These are phyloP conservation scores for Rhinoraja longicauda DNA, from an alignment of 2,797 vertebrate genomes.

Conservation along the genomic window DNA sequence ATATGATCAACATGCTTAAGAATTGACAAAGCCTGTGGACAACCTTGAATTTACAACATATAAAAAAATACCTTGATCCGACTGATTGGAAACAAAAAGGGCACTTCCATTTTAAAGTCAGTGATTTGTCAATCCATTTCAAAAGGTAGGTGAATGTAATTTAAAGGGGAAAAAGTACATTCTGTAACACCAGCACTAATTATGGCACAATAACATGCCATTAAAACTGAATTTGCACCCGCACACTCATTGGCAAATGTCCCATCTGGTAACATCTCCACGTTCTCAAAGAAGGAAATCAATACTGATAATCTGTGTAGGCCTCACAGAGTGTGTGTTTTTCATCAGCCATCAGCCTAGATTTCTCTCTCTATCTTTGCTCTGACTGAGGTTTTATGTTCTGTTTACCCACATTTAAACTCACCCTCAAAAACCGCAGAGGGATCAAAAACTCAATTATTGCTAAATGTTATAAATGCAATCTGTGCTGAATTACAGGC, in stretches of 20 bases:
- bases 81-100: background rate
- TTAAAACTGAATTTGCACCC: slow-evolving; percentile 64
- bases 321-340: slow-evolving; percentile 67
- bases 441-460: slow-evolving; percentile 46
- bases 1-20: background rate
- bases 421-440: slow-evolving; percentile 46
- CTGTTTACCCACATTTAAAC: slow-evolving; percentile 49
- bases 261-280: slow-evolving; percentile 95
- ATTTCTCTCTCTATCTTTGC: slow-evolving; percentile 57
- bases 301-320: slow-evolving; percentile 96
- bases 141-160: background rate
- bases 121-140: background rate
- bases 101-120: background rate
- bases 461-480: slow-evolving; percentile 45
- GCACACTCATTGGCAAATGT: slow-evolving; percentile 83
- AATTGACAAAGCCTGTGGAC: background rate
- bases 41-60: background rate
- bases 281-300: slow-evolving; percentile 88
- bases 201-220: slow-evolving; percentile 15
- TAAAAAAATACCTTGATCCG: background rate
- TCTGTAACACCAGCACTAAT: background rate
- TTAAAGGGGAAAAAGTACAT: background rate
- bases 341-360: slow-evolving; percentile 61
- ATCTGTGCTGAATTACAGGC: slow-evolving; percentile 44
- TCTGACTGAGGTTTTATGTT: slow-evolving; percentile 55